Evolutionary conservation across 1,140 invertebrate species (phyloP), one percentile per base, ranked within the genome.

Genomic region (Heterodera schachtii): DNA sequence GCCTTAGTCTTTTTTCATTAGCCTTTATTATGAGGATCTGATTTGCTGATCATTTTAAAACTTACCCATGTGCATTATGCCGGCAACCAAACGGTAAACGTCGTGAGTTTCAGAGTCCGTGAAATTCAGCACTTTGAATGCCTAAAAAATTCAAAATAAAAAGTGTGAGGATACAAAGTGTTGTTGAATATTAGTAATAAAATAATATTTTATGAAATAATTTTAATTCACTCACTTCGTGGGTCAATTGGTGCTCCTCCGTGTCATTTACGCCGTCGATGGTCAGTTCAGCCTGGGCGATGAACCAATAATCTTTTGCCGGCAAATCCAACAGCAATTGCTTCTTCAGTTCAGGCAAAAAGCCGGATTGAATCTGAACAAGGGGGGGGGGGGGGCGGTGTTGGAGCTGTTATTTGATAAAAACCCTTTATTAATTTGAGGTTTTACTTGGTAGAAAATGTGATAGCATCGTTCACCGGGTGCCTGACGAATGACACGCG

Each of bases 401-500:
- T n/a, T n/a, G n/a, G 16, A 16, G 9, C 52, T 3, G 6, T 11
- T 9, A 11, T 52, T 52, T 31, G 41, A 31, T 31, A 31, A 31
- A 31, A 31, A 31, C 31, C 31, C 31, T 31, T 31, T 31, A 31
- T 31, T 31, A 31, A 31, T 52, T 11, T 52, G 6, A 52, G 6
- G 6, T 52, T 52, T 11, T n/a, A 78, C 77, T 75, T 85, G 84
- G 75, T 85, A 85, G 75, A 85, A 85, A 67, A 85, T 85, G 92
- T 99, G 98, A 93, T 99, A 99, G 86, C 97, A 99, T 91, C 98
- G 94, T 92, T 99, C 98, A 86, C 97, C 92, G 83, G 95, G 90
- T 91, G 98, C 96, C 92, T 99, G 98, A 90, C 96, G 98, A 92
- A 98, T 99, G 92, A 99, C 98, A 94, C 98, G 96, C 91, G 98